A percentile compares a stretch with the other conserved stretches of the same genome.
These are phyloP conservation scores for Nomada ruficornis DNA, from an alignment of 2,888 invertebrate species.

Conservation along the genomic window DNA sequence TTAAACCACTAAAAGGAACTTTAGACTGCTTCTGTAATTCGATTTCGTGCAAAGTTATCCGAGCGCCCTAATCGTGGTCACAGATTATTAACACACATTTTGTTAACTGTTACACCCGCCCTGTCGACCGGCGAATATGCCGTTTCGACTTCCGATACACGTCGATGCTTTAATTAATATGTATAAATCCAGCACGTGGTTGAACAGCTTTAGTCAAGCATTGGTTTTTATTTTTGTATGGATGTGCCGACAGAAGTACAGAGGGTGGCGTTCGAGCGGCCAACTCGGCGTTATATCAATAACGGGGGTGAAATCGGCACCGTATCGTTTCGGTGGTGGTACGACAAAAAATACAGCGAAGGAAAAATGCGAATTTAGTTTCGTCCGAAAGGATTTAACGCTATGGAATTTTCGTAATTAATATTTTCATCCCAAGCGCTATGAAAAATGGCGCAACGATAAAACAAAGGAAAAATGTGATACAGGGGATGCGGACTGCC, in stretches of 20 bases:
- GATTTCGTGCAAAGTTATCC: conserved; percentile 17
- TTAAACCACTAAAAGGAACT: too few species aligned
- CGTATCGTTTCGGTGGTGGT: not conserved
- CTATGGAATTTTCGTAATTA: conserved; percentile 78
- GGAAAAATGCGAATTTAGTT: conserved; percentile 19
- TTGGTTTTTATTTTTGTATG: conserved; percentile 77
- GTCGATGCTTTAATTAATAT: conserved; percentile 65
- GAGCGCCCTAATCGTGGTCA: not conserved
- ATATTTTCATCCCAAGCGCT: conserved; percentile 72
- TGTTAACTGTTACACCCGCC: conserved; percentile 49
- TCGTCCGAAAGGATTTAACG: conserved; percentile 40
- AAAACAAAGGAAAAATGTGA: conserved; percentile 14
- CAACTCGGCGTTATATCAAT: conserved; percentile 33
- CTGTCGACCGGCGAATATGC: conserved; percentile 16
- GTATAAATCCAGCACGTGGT: conserved; percentile 46
- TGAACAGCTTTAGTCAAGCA: conserved; percentile 58
- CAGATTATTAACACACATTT: conserved; percentile 48
- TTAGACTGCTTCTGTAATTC: conserved; percentile 26
- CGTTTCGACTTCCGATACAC: conserved; percentile 48
- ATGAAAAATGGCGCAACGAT: conserved; percentile 25
- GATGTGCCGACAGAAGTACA: conserved; percentile 22
- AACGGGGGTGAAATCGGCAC: conserved; percentile 32
- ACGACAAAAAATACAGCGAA: not conserved
- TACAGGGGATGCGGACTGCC: not conserved
- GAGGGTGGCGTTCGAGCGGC: conserved; percentile 15